Conservation (phyloP, 1,140 invertebrate species). For the Bombyx mandarina region DNA sequence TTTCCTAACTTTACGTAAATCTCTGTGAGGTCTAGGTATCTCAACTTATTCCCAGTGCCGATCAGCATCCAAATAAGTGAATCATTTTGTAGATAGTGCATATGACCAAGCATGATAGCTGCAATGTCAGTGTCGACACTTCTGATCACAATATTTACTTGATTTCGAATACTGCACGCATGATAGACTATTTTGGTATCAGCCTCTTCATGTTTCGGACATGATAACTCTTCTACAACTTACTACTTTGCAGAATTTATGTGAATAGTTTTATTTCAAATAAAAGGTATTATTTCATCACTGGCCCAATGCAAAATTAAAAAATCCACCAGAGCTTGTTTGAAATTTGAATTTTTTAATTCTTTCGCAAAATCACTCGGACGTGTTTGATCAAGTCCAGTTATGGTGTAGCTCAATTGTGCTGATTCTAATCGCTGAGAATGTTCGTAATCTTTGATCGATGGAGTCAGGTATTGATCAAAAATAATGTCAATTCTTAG, state of each 20-base stretch:
- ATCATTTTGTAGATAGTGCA: neutral
- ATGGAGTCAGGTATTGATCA: constrained; percentile 20
- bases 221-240: neutral
- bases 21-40: no score
- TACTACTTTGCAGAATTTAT: neutral
- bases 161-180: neutral
- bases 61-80: neutral
- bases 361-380: neutral
- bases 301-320: neutral
- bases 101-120: neutral
- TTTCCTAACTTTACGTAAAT: no score
- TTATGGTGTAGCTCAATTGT: no score
- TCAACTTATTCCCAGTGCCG: no score
- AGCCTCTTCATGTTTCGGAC: no score
- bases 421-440: neutral
- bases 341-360: neutral
- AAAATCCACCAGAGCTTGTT: neutral
- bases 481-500: constrained; percentile 19
- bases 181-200: neutral
- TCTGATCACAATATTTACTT: neutral
- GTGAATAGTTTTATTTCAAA: neutral
- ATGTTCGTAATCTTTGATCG: constrained; percentile 24
- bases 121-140: neutral
- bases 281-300: neutral
- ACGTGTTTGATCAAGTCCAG: neutral